Base-by-base conservation (phyloP, 2,888 invertebrate species). In the Phaonia tiefii region DNA sequence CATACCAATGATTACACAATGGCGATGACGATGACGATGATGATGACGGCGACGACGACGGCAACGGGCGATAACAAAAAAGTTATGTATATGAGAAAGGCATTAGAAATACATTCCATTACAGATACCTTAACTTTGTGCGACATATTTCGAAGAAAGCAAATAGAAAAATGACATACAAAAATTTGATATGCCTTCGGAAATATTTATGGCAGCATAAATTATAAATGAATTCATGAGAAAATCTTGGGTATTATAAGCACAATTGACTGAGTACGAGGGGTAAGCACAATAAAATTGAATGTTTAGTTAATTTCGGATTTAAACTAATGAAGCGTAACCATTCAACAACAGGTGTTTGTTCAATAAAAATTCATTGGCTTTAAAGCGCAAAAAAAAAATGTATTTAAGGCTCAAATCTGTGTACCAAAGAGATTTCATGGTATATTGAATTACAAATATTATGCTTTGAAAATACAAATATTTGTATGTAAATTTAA, bases 171-270 rank as follows among this genome's bases (percentile, higher is more conserved):
- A 10, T 20, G 20, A 3, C 8, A 20, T 20, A 49, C 54, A 39
- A 60, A 49, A 60, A 54, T 65, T 65, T 39, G 54, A 54, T 54
- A 65, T 46, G 63, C n/a, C 42, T 37, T 39, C 15, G 65, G n/a
- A 15, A 74, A 66, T 56, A 56, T 74, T 66, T 54, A 56, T 44
- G 31, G 56, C 26, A 22, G 15, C 44, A 66, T 74, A 67, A 74
- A 67, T 74, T 37, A 58, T 67, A 58, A 67, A 67, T 58, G 56
- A 65, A 56, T 67, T 56, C 22, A 66, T 67, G 44, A 37, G 56
- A 46, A 54, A 54, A 54, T 54, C 54, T 22, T 22, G 4, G 54
- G 54, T 49, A 20, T 49, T 49, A 20, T 20, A 17, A 49, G 49
- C 25, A 54, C 31, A 54, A 54, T 54, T 11, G 10, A 1, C 10